phyloP scores from a whole-genome alignment of 2,797 vertebrate species.

The Falco rusticolus region DNA sequence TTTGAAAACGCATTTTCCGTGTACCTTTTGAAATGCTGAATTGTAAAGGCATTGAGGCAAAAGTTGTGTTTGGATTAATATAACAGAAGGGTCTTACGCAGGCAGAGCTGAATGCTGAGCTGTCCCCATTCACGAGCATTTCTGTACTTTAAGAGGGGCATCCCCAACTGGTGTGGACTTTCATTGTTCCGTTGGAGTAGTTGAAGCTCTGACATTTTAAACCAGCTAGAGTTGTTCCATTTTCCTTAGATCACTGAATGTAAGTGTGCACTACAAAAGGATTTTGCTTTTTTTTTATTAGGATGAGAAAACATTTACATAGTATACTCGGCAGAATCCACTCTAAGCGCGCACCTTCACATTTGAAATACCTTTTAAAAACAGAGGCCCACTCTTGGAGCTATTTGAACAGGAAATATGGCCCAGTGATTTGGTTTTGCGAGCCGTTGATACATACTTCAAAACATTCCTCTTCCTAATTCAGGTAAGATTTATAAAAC shows the following conservation, averaged over 20 bases:
- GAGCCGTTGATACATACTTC: neutral
- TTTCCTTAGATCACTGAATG: conserved; percentile 22
- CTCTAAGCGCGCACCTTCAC: neutral
- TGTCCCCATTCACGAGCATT: neutral
- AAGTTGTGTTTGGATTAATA: neutral
- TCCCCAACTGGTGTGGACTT: neutral
- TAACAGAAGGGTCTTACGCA: neutral
- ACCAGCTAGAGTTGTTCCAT: neutral
- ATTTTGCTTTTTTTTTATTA: neutral
- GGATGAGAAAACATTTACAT: neutral
- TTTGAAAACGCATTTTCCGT: conserved; percentile 38
- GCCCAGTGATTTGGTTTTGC: conserved; percentile 8
- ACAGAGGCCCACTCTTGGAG: neutral
- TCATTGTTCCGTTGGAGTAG: neutral
- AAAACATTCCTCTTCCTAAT: neutral
- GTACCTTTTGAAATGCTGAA: neutral
- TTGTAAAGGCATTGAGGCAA: neutral
- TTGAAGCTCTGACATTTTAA: conserved; percentile 34
- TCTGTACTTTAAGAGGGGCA: neutral
- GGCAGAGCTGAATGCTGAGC: neutral
- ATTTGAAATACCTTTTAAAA: conserved; percentile 3
- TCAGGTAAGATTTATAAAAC: neutral
- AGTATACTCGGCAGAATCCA: neutral
- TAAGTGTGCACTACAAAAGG: neutral
- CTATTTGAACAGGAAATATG: neutral